phyloP scores from a whole-genome alignment of 2,888 invertebrate species.

The Meteorus cinctellus region DNA sequence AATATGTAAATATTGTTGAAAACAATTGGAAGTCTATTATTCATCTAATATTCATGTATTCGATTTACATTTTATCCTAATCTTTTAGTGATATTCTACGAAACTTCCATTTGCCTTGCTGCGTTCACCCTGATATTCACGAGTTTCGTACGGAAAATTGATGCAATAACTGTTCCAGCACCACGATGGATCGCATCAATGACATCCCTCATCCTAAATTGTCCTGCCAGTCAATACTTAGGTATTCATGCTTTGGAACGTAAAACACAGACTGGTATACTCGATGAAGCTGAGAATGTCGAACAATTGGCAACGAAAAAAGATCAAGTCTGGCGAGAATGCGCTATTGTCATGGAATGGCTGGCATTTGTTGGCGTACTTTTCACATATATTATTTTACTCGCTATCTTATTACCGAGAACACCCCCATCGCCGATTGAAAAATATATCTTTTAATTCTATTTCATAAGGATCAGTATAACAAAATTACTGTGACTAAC shows the following conservation, averaged over 20 bases:
- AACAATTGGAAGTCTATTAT: neutral
- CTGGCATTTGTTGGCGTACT: conserved; percentile 57
- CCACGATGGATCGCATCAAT: conserved; percentile 62
- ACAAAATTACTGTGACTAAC: neutral
- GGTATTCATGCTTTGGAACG: conserved; percentile 52
- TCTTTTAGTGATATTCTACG: conserved; percentile 64
- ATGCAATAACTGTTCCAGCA: conserved; percentile 55
- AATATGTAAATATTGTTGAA: conserved; percentile 72
- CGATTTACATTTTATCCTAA: conserved; percentile 20
- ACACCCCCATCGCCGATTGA: conserved; percentile 7
- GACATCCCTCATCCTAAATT: conserved; percentile 58
- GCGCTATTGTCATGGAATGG: conserved; percentile 65
- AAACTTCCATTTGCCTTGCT: conserved; percentile 61
- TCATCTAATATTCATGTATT: neutral
- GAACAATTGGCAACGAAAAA: conserved; percentile 43
- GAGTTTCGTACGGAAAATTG: conserved; percentile 63
- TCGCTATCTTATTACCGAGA: conserved; percentile 55
- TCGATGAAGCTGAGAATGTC: conserved; percentile 53
- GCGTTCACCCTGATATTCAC: conserved; percentile 64
- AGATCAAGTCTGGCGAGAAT: conserved; percentile 60
- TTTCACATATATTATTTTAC: conserved; percentile 60
- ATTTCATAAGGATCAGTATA: neutral
- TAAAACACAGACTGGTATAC: conserved; percentile 46
- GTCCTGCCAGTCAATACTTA: conserved; percentile 59
- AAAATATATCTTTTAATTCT: conserved; percentile 24